Conservation (phyloP, 2,797 vertebrate species). For the Melopsittacus undulatus region DNA sequence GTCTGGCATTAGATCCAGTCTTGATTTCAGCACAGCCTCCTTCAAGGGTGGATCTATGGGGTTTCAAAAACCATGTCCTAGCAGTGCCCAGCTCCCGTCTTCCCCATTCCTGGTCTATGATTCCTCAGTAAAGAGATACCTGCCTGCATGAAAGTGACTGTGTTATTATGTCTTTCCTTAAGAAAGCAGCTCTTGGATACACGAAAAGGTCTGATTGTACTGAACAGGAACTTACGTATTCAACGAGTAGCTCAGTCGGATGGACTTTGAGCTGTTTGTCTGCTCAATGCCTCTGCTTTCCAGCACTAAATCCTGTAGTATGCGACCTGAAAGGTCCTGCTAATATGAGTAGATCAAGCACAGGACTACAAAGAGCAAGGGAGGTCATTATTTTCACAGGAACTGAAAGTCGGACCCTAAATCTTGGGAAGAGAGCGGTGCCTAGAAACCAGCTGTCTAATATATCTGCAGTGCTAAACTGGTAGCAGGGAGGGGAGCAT, state of each 20-base stretch:
- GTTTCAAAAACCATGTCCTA: accelerated
- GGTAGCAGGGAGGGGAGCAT: constrained; percentile 40
- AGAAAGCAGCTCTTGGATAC: accelerated
- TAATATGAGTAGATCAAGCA: constrained; percentile 59
- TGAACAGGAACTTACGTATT: neutral
- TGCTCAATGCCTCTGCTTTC: neutral
- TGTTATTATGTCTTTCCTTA: neutral
- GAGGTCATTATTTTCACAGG: constrained; percentile 67
- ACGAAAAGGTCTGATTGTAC: neutral
- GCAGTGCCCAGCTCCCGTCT: accelerated
- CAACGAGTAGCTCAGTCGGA: neutral
- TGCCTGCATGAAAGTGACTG: neutral
- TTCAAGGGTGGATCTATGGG: neutral
- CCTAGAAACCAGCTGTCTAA: constrained; percentile 60
- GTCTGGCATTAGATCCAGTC: accelerated
- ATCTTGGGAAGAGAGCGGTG: constrained; percentile 42
- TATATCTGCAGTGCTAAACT: constrained; percentile 54
- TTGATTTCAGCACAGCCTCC: accelerated
- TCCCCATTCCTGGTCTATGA: neutral
- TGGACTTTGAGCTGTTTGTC: neutral
- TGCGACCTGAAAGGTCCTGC: constrained; percentile 45
- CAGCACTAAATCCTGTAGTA: constrained; percentile 43
- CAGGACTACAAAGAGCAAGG: constrained; percentile 44
- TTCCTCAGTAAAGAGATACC: neutral
- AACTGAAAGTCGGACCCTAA: constrained; percentile 40